Conservation (phyloP, 1,140 invertebrate genomes). For the Mylabris phalerata region DNA sequence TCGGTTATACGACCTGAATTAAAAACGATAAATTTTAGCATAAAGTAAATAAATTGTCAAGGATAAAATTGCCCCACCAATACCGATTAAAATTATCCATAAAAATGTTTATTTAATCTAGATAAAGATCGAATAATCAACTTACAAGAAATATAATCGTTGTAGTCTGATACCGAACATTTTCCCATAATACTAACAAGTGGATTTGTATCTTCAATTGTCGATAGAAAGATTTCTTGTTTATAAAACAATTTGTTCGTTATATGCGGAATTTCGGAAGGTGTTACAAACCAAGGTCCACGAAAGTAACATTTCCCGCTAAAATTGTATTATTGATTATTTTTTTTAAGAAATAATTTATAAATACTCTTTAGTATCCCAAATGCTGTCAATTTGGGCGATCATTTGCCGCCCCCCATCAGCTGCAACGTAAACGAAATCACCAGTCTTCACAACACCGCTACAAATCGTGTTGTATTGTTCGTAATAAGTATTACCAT, state of each 20-base stretch:
- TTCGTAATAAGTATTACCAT: slow-evolving; percentile 82
- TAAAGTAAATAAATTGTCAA: too few relatives aligned
- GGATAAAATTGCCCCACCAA: too few relatives aligned
- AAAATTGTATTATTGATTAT: slow-evolving; percentile 22
- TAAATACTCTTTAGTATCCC: slow-evolving; percentile 73
- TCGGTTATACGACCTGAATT: slow-evolving; percentile 83
- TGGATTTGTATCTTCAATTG: slow-evolving; percentile 85
- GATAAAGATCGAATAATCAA: slow-evolving; percentile 21
- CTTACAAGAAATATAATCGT: slow-evolving; percentile 85
- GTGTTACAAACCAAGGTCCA: slow-evolving; percentile 87
- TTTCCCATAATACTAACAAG: slow-evolving; percentile 85
- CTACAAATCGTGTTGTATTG: slow-evolving; percentile 80
- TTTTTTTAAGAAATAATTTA: too few relatives aligned
- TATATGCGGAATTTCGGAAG: slow-evolving; percentile 74
- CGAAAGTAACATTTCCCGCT: slow-evolving; percentile 86
- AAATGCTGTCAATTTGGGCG: slow-evolving; percentile 90
- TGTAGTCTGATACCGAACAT: slow-evolving; percentile 84
- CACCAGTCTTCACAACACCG: slow-evolving; percentile 80
- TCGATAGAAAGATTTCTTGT: slow-evolving; percentile 89
- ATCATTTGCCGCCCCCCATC: slow-evolving; percentile 81
- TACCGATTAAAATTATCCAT: too few relatives aligned
- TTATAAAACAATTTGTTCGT: slow-evolving; percentile 80
- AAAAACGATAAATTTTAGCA: background rate
- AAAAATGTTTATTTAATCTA: too few relatives aligned
- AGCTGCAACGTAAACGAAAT: slow-evolving; percentile 88